These are phyloP conservation scores for Sebastiscus albofasciatus DNA, from an alignment of 2,797 vertebrate genomes.

Conservation along the genomic window DNA sequence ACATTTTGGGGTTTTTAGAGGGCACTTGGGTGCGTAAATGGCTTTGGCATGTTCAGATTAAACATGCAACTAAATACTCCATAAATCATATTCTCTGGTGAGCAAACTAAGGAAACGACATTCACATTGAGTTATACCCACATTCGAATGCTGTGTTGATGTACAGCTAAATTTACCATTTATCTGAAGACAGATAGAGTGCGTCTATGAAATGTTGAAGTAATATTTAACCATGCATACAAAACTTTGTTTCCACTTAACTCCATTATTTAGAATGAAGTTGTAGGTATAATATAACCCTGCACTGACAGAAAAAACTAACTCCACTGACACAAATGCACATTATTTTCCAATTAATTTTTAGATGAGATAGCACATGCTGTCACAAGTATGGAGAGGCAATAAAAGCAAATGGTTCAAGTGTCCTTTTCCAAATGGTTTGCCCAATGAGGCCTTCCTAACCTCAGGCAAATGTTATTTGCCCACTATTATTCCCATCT, in stretches of 20 bases:
- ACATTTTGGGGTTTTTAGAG: conserved; percentile 44
- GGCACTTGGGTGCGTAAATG: conserved; percentile 46
- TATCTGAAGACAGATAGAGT: conserved; percentile 2
- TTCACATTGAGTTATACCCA: background rate
- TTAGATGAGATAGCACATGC: conserved; percentile 55
- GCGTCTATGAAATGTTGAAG: conserved; percentile 4
- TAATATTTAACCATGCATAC: background rate
- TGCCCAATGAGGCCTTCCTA: conserved; percentile 76
- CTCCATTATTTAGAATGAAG: conserved; percentile 24
- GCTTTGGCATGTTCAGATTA: conserved; percentile 54
- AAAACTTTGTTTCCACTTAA: background rate
- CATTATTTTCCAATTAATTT: conserved; percentile 73
- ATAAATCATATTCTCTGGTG: conserved; percentile 37
- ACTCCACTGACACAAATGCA: conserved; percentile 32
- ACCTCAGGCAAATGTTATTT: conserved; percentile 76
- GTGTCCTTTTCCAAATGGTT: conserved; percentile 72
- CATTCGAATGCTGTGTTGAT: conserved; percentile 8
- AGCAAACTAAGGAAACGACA: conserved; percentile 11
- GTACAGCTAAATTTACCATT: background rate
- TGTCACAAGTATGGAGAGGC: conserved; percentile 50
- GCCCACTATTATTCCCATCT: conserved; percentile 69
- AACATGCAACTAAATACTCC: conserved; percentile 44
- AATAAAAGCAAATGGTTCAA: conserved; percentile 62
- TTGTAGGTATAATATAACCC: background rate
- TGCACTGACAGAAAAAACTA: conserved; percentile 33